Percentiles rank a stretch among this genome's conserved stretches.
Conservation (phyloP, 2,113 vertebrate genomes). For the Tragelaphus strepsiceros region DNA sequence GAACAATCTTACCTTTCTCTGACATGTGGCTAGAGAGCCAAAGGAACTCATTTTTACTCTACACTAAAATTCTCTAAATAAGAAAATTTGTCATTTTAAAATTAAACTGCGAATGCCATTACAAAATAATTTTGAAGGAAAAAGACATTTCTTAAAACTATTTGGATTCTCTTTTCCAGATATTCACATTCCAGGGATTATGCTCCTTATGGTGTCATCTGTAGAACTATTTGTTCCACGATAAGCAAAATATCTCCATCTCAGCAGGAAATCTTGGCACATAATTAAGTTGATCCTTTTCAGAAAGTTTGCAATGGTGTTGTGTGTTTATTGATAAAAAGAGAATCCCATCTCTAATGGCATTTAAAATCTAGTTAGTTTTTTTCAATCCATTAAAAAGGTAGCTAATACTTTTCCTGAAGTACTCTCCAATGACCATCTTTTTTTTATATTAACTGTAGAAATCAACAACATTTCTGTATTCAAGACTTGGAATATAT, state of each 20-base stretch:
- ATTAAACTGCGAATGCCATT: background rate
- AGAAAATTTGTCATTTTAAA: background rate
- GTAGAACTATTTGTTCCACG: background rate
- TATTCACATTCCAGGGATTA: background rate
- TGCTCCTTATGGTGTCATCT: background rate
- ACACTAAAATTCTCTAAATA: constrained; percentile 4
- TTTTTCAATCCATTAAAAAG: background rate
- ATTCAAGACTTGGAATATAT: background rate
- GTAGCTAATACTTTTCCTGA: background rate
- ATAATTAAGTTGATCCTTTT: constrained; percentile 33
- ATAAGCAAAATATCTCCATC: constrained; percentile 30
- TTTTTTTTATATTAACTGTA: background rate
- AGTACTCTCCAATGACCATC: background rate
- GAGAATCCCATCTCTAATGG: background rate
- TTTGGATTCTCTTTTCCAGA: background rate
- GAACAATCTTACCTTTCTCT: background rate
- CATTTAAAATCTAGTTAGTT: background rate
- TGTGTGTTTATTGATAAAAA: constrained; percentile 6
- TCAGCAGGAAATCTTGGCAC: background rate
- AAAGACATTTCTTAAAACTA: background rate
- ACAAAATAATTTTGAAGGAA: background rate
- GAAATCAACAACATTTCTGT: background rate
- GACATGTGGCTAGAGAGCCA: background rate
- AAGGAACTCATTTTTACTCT: background rate
- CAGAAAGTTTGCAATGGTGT: background rate